These are phyloP conservation scores for Sinotaia quadrata DNA, from an alignment of 2,888 invertebrate species.

Conservation along the genomic window DNA sequence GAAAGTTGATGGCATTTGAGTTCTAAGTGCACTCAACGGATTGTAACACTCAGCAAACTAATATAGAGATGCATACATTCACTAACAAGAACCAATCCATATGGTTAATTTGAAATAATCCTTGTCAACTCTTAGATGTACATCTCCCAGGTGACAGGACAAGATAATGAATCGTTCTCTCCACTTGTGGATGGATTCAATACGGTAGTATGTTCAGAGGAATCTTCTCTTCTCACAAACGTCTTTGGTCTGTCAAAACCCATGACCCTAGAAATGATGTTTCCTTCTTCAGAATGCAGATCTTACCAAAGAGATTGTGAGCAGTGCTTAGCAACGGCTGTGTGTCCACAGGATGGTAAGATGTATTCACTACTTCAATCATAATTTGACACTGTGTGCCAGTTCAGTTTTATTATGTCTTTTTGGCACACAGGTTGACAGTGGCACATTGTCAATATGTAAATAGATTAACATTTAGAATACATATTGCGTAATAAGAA, in stretches of 20 bases:
- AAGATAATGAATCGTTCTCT: constrained; percentile 4
- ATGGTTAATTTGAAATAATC: not conserved
- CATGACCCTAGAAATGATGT: constrained; percentile 51
- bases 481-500: too few species aligned
- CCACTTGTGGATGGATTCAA: constrained; percentile 45
- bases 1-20: too few species aligned
- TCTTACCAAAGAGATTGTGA: constrained; percentile 45
- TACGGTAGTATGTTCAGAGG: constrained; percentile 63
- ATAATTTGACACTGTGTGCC: too few species aligned
- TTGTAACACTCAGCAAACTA: too few species aligned
- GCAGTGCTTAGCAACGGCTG: constrained; percentile 41
- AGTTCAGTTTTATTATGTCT: too few species aligned
- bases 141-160: constrained; percentile 6
- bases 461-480: too few species aligned
- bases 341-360: constrained; percentile 36
- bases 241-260: constrained; percentile 59
- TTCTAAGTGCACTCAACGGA: too few species aligned
- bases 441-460: too few species aligned
- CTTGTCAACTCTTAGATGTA: constrained; percentile 5
- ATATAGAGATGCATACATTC: too few species aligned
- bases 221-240: constrained; percentile 54
- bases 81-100: too few species aligned
- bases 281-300: constrained; percentile 57
- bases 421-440: too few species aligned
- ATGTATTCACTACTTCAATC: too few species aligned